phyloP scores from a whole-genome alignment of 2,888 invertebrate species.

The Druceiella hillmani region DNA sequence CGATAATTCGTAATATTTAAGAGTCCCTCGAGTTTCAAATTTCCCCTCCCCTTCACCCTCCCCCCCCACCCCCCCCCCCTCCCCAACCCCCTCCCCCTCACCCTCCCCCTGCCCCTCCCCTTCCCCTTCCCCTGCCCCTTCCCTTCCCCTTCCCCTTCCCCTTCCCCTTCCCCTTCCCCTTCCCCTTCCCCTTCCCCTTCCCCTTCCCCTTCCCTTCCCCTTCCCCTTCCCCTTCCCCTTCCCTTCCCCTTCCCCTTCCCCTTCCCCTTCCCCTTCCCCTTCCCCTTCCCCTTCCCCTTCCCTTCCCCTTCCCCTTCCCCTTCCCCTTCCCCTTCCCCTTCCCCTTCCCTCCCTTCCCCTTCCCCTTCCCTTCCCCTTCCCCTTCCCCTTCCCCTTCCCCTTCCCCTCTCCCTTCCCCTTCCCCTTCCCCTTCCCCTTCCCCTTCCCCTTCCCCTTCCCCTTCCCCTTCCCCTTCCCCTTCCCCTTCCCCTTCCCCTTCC shows the following conservation, averaged over 20 bases:
- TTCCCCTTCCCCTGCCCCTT: not conserved
- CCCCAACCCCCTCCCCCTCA: not conserved
- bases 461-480: not conserved
- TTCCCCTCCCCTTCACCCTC: constrained; percentile 1
- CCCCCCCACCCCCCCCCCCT: not conserved
- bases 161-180: not conserved
- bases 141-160: not conserved
- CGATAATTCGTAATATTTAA: too few species aligned
- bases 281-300: not conserved
- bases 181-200: not conserved
- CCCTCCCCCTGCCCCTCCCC: not conserved
- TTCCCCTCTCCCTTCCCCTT: not conserved
- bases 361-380: not conserved
- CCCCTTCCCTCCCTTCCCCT: not conserved
- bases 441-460: not conserved
- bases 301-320: not conserved
- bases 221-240: not conserved
- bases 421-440: not conserved
- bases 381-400: not conserved
- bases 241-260: not conserved
- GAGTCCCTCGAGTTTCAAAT: too few species aligned
- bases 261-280: not conserved
- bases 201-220: not conserved
- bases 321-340: not conserved
- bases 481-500: constrained; percentile 1